Percentiles rank a stretch among this genome's conserved stretches.
phyloP scores from a whole-genome alignment of 64 coral and sea anemone genomes.

The Montipora foliosa region DNA sequence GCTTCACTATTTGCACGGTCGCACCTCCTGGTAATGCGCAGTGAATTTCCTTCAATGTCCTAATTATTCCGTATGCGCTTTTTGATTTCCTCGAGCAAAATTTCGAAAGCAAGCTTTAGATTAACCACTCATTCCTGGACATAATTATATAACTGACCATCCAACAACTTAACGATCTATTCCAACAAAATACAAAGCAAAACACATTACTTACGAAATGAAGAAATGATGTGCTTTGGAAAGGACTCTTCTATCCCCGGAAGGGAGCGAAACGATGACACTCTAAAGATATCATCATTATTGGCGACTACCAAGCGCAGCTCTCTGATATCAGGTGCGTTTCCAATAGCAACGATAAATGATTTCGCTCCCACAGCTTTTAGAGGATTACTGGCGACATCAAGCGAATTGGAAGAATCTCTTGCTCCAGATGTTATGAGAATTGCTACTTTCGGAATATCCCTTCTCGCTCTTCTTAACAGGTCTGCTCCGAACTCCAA shows the following conservation, averaged over 20 bases:
- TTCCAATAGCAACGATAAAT: conserved; percentile 61
- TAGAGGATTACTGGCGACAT: conserved; percentile 11
- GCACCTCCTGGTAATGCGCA: too few species aligned
- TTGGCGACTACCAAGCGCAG: conserved; percentile 23
- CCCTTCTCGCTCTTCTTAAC: not conserved
- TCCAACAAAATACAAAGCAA: not conserved
- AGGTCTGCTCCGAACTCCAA: not conserved
- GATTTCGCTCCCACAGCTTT: conserved; percentile 17
- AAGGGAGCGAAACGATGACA: conserved; percentile 14
- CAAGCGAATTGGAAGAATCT: not conserved
- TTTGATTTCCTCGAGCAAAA: too few species aligned
- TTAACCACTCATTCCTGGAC: too few species aligned
- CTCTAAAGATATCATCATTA: conserved; percentile 55
- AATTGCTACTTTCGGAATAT: conserved; percentile 10
- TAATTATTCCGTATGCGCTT: too few species aligned
- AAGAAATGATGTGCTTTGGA: conserved; percentile 30
- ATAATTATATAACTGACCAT: too few species aligned
- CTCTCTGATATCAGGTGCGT: conserved; percentile 22
- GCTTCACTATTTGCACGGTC: too few species aligned
- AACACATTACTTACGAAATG: not conserved
- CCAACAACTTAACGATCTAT: too few species aligned
- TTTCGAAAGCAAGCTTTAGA: too few species aligned
- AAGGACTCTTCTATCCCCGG: not conserved
- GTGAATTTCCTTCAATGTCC: too few species aligned
- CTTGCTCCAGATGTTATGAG: conserved; percentile 39